These are phyloP conservation scores for Bombus cullumanus DNA, from an alignment of 1,140 invertebrate genomes.

Conservation along the genomic window DNA sequence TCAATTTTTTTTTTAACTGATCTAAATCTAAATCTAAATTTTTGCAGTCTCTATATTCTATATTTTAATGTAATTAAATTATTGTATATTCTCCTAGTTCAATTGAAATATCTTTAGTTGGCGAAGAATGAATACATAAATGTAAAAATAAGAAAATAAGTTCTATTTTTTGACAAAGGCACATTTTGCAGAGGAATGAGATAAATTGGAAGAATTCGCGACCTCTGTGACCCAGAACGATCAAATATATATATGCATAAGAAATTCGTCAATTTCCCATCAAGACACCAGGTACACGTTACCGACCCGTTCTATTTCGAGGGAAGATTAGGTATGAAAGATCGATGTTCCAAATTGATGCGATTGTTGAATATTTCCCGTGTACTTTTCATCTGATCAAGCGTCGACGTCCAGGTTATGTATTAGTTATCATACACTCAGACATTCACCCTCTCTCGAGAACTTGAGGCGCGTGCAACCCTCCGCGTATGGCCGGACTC, in stretches of 20 bases:
- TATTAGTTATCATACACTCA: conserved; percentile 66
- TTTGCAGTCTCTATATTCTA: too few relatives aligned
- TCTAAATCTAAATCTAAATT: too few relatives aligned
- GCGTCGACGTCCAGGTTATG: conserved; percentile 37
- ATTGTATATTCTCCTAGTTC: too few relatives aligned
- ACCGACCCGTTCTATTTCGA: not conserved
- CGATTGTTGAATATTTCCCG: conserved; percentile 8
- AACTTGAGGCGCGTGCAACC: conserved; percentile 50
- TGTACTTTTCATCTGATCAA: conserved; percentile 27
- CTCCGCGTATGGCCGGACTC: conserved; percentile 30
- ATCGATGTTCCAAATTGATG: not conserved
- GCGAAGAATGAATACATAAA: too few relatives aligned
- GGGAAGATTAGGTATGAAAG: not conserved
- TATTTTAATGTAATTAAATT: too few relatives aligned
- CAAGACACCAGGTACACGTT: not conserved
- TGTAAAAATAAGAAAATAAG: too few relatives aligned
- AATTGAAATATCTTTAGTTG: too few relatives aligned
- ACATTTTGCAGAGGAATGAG: not conserved
- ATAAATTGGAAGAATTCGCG: not conserved
- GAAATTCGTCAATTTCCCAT: not conserved
- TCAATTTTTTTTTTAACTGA: too few relatives aligned
- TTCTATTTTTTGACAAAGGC: too few relatives aligned
- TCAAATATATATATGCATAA: not conserved
- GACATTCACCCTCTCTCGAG: conserved; percentile 56
- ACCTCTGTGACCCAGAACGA: not conserved